Base-by-base conservation (phyloP, 2,797 vertebrate genomes). In the Lates japonicus region DNA sequence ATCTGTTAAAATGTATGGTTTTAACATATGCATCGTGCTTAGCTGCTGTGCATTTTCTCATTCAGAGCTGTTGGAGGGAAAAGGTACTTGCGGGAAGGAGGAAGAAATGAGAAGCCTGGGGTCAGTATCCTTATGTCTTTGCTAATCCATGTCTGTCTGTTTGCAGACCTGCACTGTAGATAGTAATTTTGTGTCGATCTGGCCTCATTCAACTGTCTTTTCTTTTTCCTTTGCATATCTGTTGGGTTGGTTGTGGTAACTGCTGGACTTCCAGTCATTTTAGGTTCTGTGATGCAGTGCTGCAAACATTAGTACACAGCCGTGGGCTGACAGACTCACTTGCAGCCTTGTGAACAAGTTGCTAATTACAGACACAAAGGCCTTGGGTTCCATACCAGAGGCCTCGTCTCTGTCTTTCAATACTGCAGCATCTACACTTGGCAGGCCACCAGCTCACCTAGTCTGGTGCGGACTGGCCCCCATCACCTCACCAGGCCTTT, bases 41-140 rank as follows among this genome's bases (percentile, higher is more conserved):
- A n/a, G n/a, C n/a, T n/a, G n/a, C n/a, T 7, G 48, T 10, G 63
- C 3, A 31, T 41, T 22, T 52, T 88, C 29, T 87, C 31, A 39
- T 96, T 95, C 93, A 99, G 98, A 97, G 81, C 92, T 98, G 65
- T 78, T 97, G 87, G 96, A 97, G 88, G 96, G 93, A 88, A 96
- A 87, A n/a, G n/a, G n/a, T n/a, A n/a, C n/a, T 70, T 94, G 94
- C 62, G 94, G 90, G 88, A 97, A 94, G 92, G 97, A 98, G 74
- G 97, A 98, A 77, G 97, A 98, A 90, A 94, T 98, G 93, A 95
- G 94, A 90, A 93, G 92, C 85, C 92, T 98, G 31, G 98, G 97
- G 98, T 98, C 74, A 88, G 89, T 69, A 31, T 75, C 19, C 10
- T n/a, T n/a, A 7, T n/a, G 7, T 60, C 60, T 76, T 64, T 31